Evolutionary conservation across 2,113 vertebrate species (phyloP).

Genomic region (Phoenicopterus ruber): DNA sequence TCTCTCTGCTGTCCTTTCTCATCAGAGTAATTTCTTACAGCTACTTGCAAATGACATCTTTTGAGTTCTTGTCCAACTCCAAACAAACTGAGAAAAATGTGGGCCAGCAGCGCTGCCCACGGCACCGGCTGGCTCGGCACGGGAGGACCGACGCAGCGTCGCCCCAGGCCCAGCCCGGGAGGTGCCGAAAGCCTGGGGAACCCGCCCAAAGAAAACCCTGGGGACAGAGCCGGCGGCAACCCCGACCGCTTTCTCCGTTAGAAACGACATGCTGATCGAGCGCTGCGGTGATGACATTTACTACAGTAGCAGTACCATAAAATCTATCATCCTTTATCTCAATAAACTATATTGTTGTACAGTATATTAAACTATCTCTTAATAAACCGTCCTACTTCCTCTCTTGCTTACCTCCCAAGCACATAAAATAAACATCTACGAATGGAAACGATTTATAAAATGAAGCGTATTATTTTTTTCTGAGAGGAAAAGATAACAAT

Average conservation of each 20-base stretch:
- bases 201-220: neutral
- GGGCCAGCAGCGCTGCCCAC: accelerated
- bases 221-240: neutral
- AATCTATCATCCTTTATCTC: neutral
- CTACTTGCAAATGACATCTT: neutral
- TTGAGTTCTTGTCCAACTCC: neutral
- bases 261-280: neutral
- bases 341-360: neutral
- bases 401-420: neutral
- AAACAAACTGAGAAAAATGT: neutral
- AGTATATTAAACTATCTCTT: neutral
- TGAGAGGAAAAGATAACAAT: neutral
- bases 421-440: neutral
- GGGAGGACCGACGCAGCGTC: neutral
- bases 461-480: accelerated
- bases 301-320: neutral
- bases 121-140: neutral
- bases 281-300: neutral
- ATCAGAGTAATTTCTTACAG: neutral
- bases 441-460: neutral
- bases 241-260: neutral
- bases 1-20: neutral
- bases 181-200: neutral
- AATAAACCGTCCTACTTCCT: neutral
- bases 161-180: neutral